A percentile compares a stretch with the other conserved stretches of the same genome.
Evolutionary conservation across 2,113 vertebrate species (phyloP).

Genomic region (Microtus richardsoni): DNA sequence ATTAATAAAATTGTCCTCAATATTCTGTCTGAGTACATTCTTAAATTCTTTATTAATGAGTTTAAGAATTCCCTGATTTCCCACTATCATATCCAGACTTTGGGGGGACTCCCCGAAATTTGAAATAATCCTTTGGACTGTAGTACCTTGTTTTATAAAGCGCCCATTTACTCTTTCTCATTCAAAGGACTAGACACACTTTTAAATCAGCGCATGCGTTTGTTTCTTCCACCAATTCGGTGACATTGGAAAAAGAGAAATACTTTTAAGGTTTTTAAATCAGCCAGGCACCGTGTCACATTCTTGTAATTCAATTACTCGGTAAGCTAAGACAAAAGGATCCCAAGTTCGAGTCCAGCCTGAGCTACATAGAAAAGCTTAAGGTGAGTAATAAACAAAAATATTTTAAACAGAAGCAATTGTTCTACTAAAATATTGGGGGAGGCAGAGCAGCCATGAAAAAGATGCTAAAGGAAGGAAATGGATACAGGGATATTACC

Average conservation of each 20-base stretch:
- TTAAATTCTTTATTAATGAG: neutral
- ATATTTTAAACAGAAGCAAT: neutral
- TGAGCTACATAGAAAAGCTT: neutral
- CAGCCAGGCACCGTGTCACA: neutral
- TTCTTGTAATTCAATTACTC: neutral
- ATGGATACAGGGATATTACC: neutral
- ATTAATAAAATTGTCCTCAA: neutral
- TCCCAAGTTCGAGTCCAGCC: neutral
- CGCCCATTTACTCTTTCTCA: neutral
- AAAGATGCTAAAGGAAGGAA: neutral
- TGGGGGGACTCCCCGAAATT: neutral
- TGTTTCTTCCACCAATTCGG: neutral
- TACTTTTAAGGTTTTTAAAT: neutral
- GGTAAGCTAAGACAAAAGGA: neutral
- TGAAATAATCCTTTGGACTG: neutral
- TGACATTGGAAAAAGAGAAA: neutral
- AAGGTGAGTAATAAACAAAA: neutral
- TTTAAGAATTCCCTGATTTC: neutral
- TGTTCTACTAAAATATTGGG: neutral
- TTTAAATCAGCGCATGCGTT: slow-evolving; percentile 45
- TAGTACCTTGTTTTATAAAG: neutral
- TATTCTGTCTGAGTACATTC: neutral
- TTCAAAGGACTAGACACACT: slow-evolving; percentile 36
- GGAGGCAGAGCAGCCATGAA: neutral
- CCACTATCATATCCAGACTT: neutral